A percentile compares a stretch with the other conserved stretches of the same genome.
Evolutionary conservation across 1,140 invertebrate species (phyloP).

Genomic region (Aleiodes sp.): DNA sequence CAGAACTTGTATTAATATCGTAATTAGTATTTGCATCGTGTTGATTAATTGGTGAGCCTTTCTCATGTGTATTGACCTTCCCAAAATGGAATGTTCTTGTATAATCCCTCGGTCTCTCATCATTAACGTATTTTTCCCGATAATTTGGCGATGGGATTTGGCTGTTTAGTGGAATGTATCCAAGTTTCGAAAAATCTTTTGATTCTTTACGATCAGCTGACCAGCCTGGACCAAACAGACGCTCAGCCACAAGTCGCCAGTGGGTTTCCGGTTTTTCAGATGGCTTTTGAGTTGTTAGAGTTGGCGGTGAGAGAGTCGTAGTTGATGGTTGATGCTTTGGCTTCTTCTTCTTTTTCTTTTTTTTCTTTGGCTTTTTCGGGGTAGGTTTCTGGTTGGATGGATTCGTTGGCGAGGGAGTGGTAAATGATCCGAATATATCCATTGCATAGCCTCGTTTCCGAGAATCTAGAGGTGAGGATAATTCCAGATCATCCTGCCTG

Average conservation of each 20-base stretch:
- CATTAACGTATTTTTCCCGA: conserved; percentile 42
- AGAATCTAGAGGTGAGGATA: conserved; percentile 32
- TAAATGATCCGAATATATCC: background rate
- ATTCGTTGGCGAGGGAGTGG: conserved; percentile 3
- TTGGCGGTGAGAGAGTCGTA: background rate
- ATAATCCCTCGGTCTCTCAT: conserved; percentile 39
- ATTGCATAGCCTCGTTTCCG: conserved; percentile 38
- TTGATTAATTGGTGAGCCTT: conserved; percentile 35
- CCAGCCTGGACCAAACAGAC: conserved; percentile 45
- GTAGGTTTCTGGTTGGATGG: conserved; percentile 27
- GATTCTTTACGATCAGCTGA: conserved; percentile 14
- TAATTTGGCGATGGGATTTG: conserved; percentile 37
- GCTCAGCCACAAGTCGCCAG: conserved; percentile 52
- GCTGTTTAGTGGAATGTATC: conserved; percentile 38
- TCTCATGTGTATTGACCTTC: conserved; percentile 53
- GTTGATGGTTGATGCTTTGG: background rate
- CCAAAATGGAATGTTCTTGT: conserved; percentile 50
- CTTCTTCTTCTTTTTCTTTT: conserved; percentile 43
- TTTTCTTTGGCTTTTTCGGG: conserved; percentile 45
- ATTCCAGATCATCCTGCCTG: conserved; percentile 39
- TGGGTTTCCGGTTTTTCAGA: conserved; percentile 38
- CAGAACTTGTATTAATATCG: conserved; percentile 18
- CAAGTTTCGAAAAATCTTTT: conserved; percentile 31
- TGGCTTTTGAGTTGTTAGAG: conserved; percentile 30
- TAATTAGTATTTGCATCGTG: conserved; percentile 26